Conservation (phyloP, 1,140 invertebrate genomes). For the Cotesia chilonis region DNA sequence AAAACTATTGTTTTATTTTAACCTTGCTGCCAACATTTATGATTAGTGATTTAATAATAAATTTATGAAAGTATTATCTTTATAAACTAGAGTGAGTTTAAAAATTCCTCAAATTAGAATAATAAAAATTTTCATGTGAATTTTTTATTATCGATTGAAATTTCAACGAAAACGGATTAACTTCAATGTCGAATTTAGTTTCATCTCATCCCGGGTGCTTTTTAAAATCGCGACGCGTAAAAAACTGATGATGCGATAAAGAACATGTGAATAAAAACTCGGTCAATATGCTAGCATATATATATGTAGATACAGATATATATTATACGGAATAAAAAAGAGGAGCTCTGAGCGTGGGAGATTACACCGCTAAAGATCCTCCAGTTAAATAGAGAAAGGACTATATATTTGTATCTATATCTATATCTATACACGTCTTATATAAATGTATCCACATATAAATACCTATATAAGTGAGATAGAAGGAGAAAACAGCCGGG, state of each 20-base stretch:
- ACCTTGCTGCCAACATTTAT: too few species aligned
- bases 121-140: not conserved
- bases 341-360: not conserved
- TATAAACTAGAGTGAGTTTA: too few species aligned
- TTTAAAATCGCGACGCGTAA: conserved; percentile 15
- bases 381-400: too few species aligned
- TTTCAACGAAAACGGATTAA: conserved; percentile 17
- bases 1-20: too few species aligned
- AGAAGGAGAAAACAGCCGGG: conserved; percentile 11
- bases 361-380: not conserved
- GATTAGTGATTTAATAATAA: too few species aligned
- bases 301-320: not conserved
- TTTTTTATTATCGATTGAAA: not conserved
- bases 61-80: too few species aligned
- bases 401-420: not conserved
- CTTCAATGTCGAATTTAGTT: conserved; percentile 20
- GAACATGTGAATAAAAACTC: conserved; percentile 24
- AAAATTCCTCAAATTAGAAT: too few species aligned
- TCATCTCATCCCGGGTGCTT: not conserved
- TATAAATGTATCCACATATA: not conserved
- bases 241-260: conserved; percentile 21
- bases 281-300: conserved; percentile 14
- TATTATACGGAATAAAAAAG: too few species aligned
- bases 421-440: not conserved
- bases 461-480: too few species aligned